These are phyloP conservation scores for Ornithoptera alexandrae DNA, from an alignment of 2,888 invertebrate species.

Conservation along the genomic window DNA sequence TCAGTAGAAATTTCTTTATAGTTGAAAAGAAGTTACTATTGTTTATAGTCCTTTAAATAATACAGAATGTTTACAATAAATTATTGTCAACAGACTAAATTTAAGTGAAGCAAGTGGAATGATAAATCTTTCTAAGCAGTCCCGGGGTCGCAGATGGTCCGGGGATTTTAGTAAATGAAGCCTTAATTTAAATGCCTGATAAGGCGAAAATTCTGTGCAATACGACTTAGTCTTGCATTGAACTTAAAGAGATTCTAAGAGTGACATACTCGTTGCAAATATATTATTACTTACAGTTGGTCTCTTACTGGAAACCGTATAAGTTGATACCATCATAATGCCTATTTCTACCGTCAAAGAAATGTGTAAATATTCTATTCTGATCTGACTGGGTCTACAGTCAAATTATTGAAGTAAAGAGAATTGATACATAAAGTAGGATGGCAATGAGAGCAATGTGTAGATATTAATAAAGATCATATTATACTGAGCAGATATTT, in stretches of 20 bases:
- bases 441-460: too few species aligned
- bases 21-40: neutral
- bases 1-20: neutral
- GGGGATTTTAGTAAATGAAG: slow-evolving; percentile 75
- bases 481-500: too few species aligned
- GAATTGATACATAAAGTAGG: too few species aligned
- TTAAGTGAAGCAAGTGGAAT: slow-evolving; percentile 45
- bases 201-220: slow-evolving; percentile 41
- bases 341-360: too few species aligned
- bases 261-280: neutral
- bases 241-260: neutral
- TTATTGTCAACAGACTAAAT: slow-evolving; percentile 31
- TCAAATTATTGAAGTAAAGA: too few species aligned
- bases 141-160: slow-evolving; percentile 66
- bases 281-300: too few species aligned
- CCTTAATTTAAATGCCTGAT: slow-evolving; percentile 54
- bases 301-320: too few species aligned
- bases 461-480: too few species aligned
- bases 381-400: too few species aligned
- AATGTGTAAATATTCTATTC: too few species aligned
- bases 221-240: neutral
- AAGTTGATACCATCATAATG: too few species aligned
- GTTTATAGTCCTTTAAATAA: slow-evolving; percentile 1
- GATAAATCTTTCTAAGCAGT: slow-evolving; percentile 64
- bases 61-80: slow-evolving; percentile 25